These are phyloP conservation scores for Naso thynnoides DNA, from an alignment of 2,797 vertebrate genomes.

Conservation along the genomic window DNA sequence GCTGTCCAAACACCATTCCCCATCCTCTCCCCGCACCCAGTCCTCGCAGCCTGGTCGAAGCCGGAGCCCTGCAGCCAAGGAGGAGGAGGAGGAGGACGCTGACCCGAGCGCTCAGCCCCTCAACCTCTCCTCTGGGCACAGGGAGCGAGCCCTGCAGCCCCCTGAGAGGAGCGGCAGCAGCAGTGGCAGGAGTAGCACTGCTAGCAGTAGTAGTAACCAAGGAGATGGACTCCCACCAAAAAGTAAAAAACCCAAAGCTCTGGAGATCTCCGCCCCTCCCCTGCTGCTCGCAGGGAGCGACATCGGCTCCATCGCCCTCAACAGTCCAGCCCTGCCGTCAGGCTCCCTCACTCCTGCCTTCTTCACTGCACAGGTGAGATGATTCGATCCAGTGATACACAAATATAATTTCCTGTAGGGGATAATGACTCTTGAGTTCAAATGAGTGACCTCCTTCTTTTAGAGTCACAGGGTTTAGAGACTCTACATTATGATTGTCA, in stretches of 20 bases:
- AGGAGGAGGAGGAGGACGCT: slow-evolving; percentile 74
- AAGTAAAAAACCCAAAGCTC: slow-evolving; percentile 94
- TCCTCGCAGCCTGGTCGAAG: slow-evolving; percentile 72
- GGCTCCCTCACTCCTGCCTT: slow-evolving; percentile 95
- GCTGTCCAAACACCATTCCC: slow-evolving; percentile 85
- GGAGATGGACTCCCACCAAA: slow-evolving; percentile 90
- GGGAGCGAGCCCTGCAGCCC: slow-evolving; percentile 86
- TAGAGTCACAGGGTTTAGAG: slow-evolving; percentile 16
- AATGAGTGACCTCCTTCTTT: slow-evolving; percentile 1
- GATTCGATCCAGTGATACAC: neutral
- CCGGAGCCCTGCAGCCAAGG: slow-evolving; percentile 83
- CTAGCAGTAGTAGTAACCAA: slow-evolving; percentile 67
- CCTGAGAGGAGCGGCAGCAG: slow-evolving; percentile 68
- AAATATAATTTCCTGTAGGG: neutral
- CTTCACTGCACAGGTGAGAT: slow-evolving; percentile 93
- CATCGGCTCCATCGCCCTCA: slow-evolving; percentile 94
- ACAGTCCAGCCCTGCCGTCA: slow-evolving; percentile 93
- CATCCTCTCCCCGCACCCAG: slow-evolving; percentile 80
- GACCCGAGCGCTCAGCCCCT: slow-evolving; percentile 86
- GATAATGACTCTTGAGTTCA: neutral
- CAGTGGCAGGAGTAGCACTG: slow-evolving; percentile 53
- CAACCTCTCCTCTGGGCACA: slow-evolving; percentile 94
- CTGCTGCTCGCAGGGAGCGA: slow-evolving; percentile 92
- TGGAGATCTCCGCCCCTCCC: slow-evolving; percentile 92
- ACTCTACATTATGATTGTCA: slow-evolving; percentile 1